Percentiles rank a stretch among this genome's conserved stretches.
phyloP scores from a whole-genome alignment of 2,888 invertebrate species.

The Polyploca ridens region DNA sequence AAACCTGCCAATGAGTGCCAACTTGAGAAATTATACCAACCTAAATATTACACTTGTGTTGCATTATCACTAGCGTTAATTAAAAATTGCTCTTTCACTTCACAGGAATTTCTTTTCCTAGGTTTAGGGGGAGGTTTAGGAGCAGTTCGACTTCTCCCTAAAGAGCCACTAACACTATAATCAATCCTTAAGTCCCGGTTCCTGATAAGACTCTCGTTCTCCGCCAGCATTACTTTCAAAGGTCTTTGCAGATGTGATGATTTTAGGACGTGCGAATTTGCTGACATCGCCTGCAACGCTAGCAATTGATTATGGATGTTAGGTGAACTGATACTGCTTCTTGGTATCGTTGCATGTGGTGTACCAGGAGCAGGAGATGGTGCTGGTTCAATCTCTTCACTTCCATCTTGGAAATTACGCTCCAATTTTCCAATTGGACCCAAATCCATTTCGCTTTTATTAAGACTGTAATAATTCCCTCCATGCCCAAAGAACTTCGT shows the following conservation, averaged over 20 bases:
- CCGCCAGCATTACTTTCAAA: slow-evolving; percentile 66
- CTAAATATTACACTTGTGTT: slow-evolving; percentile 89
- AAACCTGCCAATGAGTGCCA: background rate
- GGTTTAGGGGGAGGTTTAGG: slow-evolving; percentile 92
- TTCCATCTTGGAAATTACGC: slow-evolving; percentile 69
- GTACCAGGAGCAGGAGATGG: slow-evolving; percentile 82
- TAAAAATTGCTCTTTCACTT: slow-evolving; percentile 88
- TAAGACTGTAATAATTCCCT: slow-evolving; percentile 90
- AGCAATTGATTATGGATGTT: slow-evolving; percentile 80
- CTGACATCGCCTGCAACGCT: slow-evolving; percentile 66
- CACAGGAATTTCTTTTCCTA: slow-evolving; percentile 88
- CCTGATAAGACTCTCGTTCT: slow-evolving; percentile 63
- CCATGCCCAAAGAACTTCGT: slow-evolving; percentile 93
- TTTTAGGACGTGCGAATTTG: slow-evolving; percentile 52
- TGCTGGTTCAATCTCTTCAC: slow-evolving; percentile 77
- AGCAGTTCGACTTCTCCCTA: slow-evolving; percentile 82
- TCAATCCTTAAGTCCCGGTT: slow-evolving; percentile 60
- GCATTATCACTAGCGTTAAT: slow-evolving; percentile 94
- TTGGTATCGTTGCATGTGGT: slow-evolving; percentile 72
- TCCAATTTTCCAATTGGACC: slow-evolving; percentile 82
- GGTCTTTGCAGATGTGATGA: slow-evolving; percentile 65
- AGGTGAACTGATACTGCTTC: slow-evolving; percentile 81
- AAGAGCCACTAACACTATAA: slow-evolving; percentile 66
- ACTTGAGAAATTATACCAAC: slow-evolving; percentile 11
- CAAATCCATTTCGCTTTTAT: slow-evolving; percentile 87